Evolutionary conservation across 2,113 vertebrate genomes (phyloP).

Genomic region (Rousettus leschenaultii): DNA sequence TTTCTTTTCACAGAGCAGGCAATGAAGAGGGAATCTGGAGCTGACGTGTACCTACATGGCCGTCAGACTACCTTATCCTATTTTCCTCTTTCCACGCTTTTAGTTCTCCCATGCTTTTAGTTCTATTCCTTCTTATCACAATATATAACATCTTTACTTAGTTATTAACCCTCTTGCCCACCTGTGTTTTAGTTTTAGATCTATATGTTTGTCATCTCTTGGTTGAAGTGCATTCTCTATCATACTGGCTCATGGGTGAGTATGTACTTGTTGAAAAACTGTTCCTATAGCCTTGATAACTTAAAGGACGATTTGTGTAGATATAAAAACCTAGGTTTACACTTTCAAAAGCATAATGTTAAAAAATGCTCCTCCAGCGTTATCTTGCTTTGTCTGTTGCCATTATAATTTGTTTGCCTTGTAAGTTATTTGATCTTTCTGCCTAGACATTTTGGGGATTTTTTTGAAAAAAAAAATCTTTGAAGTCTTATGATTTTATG

Average conservation of each 20-base stretch:
- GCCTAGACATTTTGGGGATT: not conserved
- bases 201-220: not conserved
- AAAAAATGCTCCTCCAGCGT: not conserved
- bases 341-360: not conserved
- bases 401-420: not conserved
- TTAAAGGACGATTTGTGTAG: not conserved
- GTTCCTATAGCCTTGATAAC: not conserved
- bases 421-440: not conserved
- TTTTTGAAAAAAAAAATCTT: not conserved
- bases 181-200: not conserved
- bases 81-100: not conserved
- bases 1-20: not conserved
- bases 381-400: not conserved
- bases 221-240: not conserved
- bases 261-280: not conserved
- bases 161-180: not conserved
- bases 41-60: not conserved
- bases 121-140: not conserved
- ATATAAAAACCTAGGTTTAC: not conserved
- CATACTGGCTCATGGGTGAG: not conserved
- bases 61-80: not conserved
- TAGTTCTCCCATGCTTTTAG: not conserved
- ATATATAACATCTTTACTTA: not conserved
- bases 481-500: not conserved
- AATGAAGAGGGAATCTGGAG: not conserved